Evolutionary conservation across 2,797 vertebrate genomes (phyloP).

Genomic region (Alcedo quadribrachys): DNA sequence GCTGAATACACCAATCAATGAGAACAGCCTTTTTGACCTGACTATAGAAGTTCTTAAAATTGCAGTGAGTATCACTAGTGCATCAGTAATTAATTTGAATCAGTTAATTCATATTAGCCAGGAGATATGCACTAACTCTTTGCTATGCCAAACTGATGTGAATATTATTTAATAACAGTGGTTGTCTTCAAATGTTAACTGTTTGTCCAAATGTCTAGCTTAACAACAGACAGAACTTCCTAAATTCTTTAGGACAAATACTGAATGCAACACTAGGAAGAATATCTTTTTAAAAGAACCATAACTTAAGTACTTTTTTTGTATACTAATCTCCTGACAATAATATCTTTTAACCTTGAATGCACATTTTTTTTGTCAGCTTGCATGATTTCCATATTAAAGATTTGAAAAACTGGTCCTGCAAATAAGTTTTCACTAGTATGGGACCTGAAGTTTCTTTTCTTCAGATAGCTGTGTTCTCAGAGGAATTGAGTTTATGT

Average conservation of each 20-base stretch:
- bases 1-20: neutral
- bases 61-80: neutral
- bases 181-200: neutral
- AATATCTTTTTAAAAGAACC: neutral
- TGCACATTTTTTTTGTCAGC: neutral
- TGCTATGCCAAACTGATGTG: neutral
- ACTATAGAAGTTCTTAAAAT: neutral
- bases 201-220: neutral
- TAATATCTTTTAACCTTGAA: neutral
- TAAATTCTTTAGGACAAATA: neutral
- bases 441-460: neutral
- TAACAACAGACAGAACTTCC: neutral
- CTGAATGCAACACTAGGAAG: neutral
- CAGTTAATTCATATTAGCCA: neutral
- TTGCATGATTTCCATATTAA: neutral
- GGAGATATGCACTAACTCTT: neutral
- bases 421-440: neutral
- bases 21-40: neutral
- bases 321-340: neutral
- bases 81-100: neutral
- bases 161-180: neutral
- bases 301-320: neutral
- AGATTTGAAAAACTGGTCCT: neutral
- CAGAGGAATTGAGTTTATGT: neutral
- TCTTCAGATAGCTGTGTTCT: neutral